A percentile compares a stretch with the other conserved stretches of the same genome.
Conservation (phyloP, 2,888 invertebrate species). For the Exocentrus adspersus region DNA sequence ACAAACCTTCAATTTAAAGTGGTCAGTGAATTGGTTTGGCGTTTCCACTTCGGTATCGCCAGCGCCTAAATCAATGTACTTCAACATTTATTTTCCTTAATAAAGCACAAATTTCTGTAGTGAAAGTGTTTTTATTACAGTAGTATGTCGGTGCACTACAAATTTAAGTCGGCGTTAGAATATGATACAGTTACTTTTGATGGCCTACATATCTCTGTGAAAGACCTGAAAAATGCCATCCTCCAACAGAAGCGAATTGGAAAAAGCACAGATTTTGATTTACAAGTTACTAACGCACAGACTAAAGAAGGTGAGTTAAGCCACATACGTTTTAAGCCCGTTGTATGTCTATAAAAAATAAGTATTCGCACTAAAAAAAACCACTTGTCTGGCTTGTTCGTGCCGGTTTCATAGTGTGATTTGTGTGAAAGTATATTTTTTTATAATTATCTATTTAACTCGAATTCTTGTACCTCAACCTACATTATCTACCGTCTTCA, state of each 20-base stretch:
- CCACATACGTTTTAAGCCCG: too few relatives aligned
- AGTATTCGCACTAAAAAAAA: too few relatives aligned
- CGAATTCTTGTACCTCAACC: too few relatives aligned
- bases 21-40: neutral
- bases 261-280: constrained; percentile 93
- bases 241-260: constrained; percentile 95
- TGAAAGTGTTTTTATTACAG: constrained; percentile 20
- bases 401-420: too few relatives aligned
- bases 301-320: constrained; percentile 89
- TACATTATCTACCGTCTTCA: neutral
- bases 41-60: neutral
- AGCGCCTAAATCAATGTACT: constrained; percentile 3
- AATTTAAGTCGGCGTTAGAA: constrained; percentile 96
- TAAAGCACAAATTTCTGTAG: constrained; percentile 12
- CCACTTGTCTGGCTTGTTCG: too few relatives aligned
- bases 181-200: constrained; percentile 97
- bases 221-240: constrained; percentile 94
- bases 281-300: constrained; percentile 96
- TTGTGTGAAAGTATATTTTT: too few relatives aligned
- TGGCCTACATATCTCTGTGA: constrained; percentile 95
- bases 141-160: constrained; percentile 95
- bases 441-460: too few relatives aligned
- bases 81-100: constrained; percentile 1
- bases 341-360: too few relatives aligned
- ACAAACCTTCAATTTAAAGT: neutral